phyloP scores from a whole-genome alignment of 2,888 invertebrate species.

The Rhagium mordax region DNA sequence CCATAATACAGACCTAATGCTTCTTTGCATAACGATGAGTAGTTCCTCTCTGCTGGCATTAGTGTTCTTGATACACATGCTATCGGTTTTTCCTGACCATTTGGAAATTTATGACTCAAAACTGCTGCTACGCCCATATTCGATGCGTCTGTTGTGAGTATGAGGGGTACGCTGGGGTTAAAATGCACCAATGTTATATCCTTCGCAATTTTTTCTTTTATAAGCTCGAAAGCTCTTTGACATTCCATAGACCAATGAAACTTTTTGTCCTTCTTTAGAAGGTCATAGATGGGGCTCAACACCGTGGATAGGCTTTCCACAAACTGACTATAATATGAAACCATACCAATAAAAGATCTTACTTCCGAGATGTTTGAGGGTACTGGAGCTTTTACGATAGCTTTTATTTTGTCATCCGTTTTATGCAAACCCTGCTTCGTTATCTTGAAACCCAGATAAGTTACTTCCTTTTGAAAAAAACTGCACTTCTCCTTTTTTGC shows the following conservation, averaged over 20 bases:
- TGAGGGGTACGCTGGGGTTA: constrained; percentile 19
- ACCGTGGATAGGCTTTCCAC: constrained; percentile 29
- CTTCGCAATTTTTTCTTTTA: constrained; percentile 28
- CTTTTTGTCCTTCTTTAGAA: constrained; percentile 35
- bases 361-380: constrained; percentile 38
- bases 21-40: no score
- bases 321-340: constrained; percentile 45
- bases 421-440: background rate
- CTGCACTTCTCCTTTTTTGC: background rate
- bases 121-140: background rate
- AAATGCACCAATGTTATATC: constrained; percentile 21
- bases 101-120: constrained; percentile 13
- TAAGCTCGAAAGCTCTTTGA: constrained; percentile 36
- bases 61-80: constrained; percentile 22
- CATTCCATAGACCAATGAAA: constrained; percentile 40
- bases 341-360: constrained; percentile 38
- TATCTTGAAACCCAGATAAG: background rate
- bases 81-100: constrained; percentile 22
- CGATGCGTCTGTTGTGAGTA: constrained; percentile 13
- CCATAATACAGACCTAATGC: no score
- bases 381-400: constrained; percentile 38
- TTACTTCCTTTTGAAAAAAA: background rate
- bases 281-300: constrained; percentile 37
- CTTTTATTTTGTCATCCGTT: constrained; percentile 39
- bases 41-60: background rate